These are phyloP conservation scores for Ophion ellenae DNA, from an alignment of 2,888 invertebrate genomes.

Conservation along the genomic window DNA sequence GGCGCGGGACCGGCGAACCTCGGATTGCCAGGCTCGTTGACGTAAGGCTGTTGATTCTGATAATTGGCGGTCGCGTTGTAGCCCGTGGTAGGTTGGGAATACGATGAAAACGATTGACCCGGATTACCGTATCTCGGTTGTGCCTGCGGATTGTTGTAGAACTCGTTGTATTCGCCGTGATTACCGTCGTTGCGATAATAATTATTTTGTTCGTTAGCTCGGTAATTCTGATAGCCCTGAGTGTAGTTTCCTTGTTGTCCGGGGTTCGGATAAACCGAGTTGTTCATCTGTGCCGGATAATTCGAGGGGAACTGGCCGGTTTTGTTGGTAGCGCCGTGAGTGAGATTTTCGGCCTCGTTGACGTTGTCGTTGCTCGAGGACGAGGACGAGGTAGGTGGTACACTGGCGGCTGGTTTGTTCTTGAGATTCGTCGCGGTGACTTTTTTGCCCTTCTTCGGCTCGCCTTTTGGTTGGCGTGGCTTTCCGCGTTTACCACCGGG, in stretches of 20 bases:
- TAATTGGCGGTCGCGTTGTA: constrained; percentile 71
- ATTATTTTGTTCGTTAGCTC: constrained; percentile 76
- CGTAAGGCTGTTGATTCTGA: constrained; percentile 67
- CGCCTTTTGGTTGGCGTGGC: constrained; percentile 82
- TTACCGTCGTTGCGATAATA: constrained; percentile 78
- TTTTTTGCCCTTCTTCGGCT: constrained; percentile 81
- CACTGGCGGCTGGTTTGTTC: constrained; percentile 86
- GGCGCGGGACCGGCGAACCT: constrained; percentile 67
- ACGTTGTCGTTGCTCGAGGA: constrained; percentile 71
- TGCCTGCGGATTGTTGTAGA: constrained; percentile 77
- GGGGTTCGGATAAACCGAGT: constrained; percentile 74
- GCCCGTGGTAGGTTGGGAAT: constrained; percentile 73
- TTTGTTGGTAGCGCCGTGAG: constrained; percentile 68
- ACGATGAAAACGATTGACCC: constrained; percentile 73
- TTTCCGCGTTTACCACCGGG: constrained; percentile 81
- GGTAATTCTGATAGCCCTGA: constrained; percentile 77
- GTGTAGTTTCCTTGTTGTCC: constrained; percentile 71
- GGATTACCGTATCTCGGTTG: constrained; percentile 78
- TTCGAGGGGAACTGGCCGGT: constrained; percentile 72
- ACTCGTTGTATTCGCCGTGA: constrained; percentile 75
- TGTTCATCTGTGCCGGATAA: constrained; percentile 73
- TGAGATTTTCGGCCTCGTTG: constrained; percentile 69
- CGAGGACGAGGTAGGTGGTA: constrained; percentile 83
- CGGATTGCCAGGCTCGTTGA: constrained; percentile 61
- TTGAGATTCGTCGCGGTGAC: constrained; percentile 77